Evolutionary conservation across 2,113 vertebrate species (phyloP), one percentile per base, ranked within the genome.

Genomic region (Ammodytes marinus): DNA sequence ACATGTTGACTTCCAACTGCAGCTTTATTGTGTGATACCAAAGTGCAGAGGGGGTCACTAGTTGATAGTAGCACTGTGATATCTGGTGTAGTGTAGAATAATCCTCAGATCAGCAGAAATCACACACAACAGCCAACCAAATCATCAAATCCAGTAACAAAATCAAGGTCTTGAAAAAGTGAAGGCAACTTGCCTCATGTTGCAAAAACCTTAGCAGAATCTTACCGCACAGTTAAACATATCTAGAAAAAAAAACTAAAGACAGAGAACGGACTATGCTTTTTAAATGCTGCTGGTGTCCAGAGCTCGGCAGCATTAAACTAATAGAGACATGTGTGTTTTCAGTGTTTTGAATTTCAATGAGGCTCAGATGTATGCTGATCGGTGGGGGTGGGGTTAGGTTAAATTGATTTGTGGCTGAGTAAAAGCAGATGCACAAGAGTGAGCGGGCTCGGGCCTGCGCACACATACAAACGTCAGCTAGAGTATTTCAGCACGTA

Each of bases 271-370:
- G 2, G 8, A 4, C 27, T 39, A 53, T 53, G 55, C 7, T 0
- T 83, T 39, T 3, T 1, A 79, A 55, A 53, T 53, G 49, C 15
- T 66, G 19, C 40, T 12, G 4, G 11, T 50, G 83, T 87, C 77
- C 80, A 68, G 66, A 77, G 74, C 81, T 69, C 57, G 55, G 74
- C 81, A 74, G 71, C 61, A 42, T 77, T 80, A 79, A 88, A 80
- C 86, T 85, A 88, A 91, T 85, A 86, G 86, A 88, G 83, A 88
- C 79, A 87, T 79, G 86, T 89, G 84, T 86, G 61, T 68, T 84
- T 92, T 90, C 61, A 83, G 68, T 86, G 81, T 89, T 90, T 63
- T 80, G 89, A 89, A 91, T 93, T 87, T 86, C 86, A 92, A 86
- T 89, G 84, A 91, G 79, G 52, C 83, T 89, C 54, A 67, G 63